Base-by-base conservation (phyloP, 2,797 vertebrate species). In the Notoglanidium macrostoma region DNA sequence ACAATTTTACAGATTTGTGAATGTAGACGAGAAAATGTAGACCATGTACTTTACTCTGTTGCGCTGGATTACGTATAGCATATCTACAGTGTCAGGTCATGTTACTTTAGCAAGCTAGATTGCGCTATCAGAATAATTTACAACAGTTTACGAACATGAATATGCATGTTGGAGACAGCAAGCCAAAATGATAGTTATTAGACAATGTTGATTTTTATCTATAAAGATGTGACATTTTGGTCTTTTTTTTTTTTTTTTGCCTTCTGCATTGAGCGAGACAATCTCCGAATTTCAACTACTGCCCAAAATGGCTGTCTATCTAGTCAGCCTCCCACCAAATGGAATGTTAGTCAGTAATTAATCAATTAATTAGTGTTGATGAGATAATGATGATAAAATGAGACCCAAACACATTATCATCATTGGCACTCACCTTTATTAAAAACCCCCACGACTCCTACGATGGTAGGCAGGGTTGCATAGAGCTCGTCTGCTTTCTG, bases 401-500 rank as follows among this genome's bases (percentile, higher is more conserved):
- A 68, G 4, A 55, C 15, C 23, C 54, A 44, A 61, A 46, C 40
- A 59, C 19, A 26, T 6, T 2, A 49, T 68, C 44, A 14, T 61
- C 21, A 73, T 49, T 67, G 15, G 9, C 49, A 82, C 95, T 94
- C 91, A 98, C 97, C 97, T 95, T 96, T 97, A 87, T 94, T 96
- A 93, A 97, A 98, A 92, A 91, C 95, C 9, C 96, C 96, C 82
- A 96, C 95, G 61, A 97, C 95, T 0, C 96, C 96, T 3, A 97
- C 93, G 83, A 97, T 96, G 0, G 96, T 95, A 32, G 96, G 96
- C n/a, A 97, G 93, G 49, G 91, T 96, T 46, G 95, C 90, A 0
- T 96, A 97, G 65, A 96, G 94, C 85, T 97, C 96, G 0, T 97
- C 97, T 35, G 94, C 96, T 86, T 97, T 96, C 12, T 96, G 95